Conservation (phyloP, 2,888 invertebrate species). For the Drosophila emarginata region DNA sequence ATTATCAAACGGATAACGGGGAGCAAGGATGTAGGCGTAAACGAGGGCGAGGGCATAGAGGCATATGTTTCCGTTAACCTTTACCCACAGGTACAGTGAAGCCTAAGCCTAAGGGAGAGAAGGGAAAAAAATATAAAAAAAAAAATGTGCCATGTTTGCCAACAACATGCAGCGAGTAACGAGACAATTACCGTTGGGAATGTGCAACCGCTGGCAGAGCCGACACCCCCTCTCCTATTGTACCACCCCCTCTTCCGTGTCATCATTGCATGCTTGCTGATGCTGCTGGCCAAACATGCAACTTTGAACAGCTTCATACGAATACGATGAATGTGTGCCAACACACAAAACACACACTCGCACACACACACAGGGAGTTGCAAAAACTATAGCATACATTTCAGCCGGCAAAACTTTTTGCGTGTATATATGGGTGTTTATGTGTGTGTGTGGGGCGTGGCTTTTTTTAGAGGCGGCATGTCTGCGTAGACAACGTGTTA, state of each 20-base stretch:
- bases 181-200: constrained; percentile 76
- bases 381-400: constrained; percentile 66
- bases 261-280: constrained; percentile 18
- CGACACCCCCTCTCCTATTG: not conserved
- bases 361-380: constrained; percentile 37
- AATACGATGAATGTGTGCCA: constrained; percentile 69
- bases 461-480: constrained; percentile 53
- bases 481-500: constrained; percentile 79
- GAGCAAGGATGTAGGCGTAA: constrained; percentile 34
- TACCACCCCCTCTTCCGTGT: constrained; percentile 16
- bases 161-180: constrained; percentile 73
- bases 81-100: constrained; percentile 30
- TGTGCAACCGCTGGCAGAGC: not conserved
- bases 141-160: constrained; percentile 68
- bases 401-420: constrained; percentile 53
- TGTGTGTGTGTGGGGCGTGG: constrained; percentile 43
- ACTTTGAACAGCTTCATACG: constrained; percentile 62
- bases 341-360: constrained; percentile 34
- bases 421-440: constrained; percentile 17
- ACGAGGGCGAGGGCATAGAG: constrained; percentile 33
- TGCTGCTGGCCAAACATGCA: constrained; percentile 60
- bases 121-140: not conserved
- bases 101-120: constrained; percentile 33
- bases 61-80: constrained; percentile 52
- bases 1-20: constrained; percentile 49